These are phyloP conservation scores for human (Homo sapiens) DNA, from an alignment of 2,113 vertebrate species.

Conservation along the genomic window GRCh38 chr3:57640501-57641000, in stretches of 20 bases:
- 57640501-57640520: too few relatives aligned
- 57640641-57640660: neutral
- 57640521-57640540: too few relatives aligned
- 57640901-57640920: neutral
- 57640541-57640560: too few relatives aligned
- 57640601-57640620: conserved; percentile 31
- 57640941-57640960: neutral
- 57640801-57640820: neutral
- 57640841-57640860: neutral
- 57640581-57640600: neutral
- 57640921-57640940: neutral
- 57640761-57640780: neutral
- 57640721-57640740: neutral
- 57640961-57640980: neutral
- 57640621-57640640: neutral
- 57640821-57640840: neutral
- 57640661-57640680: neutral
- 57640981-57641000: neutral
- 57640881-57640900: neutral
- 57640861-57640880: conserved; percentile 5
- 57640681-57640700: neutral
- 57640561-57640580: too few relatives aligned
- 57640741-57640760: neutral
- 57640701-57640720: neutral
- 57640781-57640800: conserved; percentile 12